These are phyloP conservation scores for Montipora sp. DNA, from an alignment of 64 coral and sea anemone species.

Conservation along the genomic window DNA sequence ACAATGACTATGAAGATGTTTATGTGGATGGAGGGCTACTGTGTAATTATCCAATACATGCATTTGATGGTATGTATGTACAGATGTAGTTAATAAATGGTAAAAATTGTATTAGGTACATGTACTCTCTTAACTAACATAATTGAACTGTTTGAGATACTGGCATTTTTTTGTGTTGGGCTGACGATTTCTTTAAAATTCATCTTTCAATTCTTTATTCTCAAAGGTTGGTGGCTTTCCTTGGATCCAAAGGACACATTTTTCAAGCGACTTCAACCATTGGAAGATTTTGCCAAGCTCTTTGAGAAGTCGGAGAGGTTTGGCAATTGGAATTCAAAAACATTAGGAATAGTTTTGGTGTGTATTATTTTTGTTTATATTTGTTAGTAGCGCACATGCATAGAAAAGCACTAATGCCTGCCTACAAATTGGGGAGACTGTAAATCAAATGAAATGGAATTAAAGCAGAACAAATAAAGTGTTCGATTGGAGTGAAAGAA, in stretches of 20 bases:
- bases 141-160: too few species aligned
- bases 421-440: too few species aligned
- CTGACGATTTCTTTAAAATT: neutral
- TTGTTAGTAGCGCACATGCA: neutral
- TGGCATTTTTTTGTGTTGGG: too few species aligned
- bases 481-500: too few species aligned
- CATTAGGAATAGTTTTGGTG: constrained; percentile 95
- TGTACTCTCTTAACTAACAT: too few species aligned
- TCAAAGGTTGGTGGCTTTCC: constrained; percentile 95
- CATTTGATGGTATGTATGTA: constrained; percentile 92
- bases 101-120: too few species aligned
- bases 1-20: constrained; percentile 98
- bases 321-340: constrained; percentile 90
- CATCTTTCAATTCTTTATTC: neutral
- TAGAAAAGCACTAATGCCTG: too few species aligned
- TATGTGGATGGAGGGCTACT: constrained; percentile 98
- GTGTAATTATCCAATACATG: constrained; percentile 99
- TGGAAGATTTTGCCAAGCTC: constrained; percentile 97
- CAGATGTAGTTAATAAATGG: neutral
- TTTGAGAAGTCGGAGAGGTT: constrained; percentile 99
- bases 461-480: too few species aligned
- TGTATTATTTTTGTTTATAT: neutral
- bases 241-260: constrained; percentile 97
- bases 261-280: constrained; percentile 95
- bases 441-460: too few species aligned